Conservation (phyloP, 2,888 invertebrate species). For the Abscondita cerata region DNA sequence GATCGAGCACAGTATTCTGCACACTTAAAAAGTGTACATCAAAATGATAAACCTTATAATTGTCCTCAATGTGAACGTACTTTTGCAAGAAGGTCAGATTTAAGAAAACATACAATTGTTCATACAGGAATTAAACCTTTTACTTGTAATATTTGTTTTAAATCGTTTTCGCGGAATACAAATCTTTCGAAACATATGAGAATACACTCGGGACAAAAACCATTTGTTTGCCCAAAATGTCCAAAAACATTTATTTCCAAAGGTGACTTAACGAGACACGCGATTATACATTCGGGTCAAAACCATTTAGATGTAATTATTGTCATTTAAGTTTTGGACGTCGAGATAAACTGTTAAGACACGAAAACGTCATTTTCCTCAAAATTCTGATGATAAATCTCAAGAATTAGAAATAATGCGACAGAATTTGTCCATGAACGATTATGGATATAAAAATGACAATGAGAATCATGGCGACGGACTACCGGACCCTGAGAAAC, state of each 20-base stretch:
- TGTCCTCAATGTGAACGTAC: conserved; percentile 74
- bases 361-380: conserved; percentile 69
- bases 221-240: conserved; percentile 75
- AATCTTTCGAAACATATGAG: conserved; percentile 77
- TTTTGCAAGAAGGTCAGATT: conserved; percentile 73
- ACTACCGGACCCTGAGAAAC: conserved; percentile 38
- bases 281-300: conserved; percentile 70
- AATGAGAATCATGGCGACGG: conserved; percentile 19
- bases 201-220: conserved; percentile 74
- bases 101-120: conserved; percentile 77
- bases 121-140: conserved; percentile 80
- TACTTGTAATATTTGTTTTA: conserved; percentile 74
- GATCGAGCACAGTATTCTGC: conserved; percentile 69
- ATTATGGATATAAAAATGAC: conserved; percentile 43
- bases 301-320: conserved; percentile 70
- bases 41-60: conserved; percentile 73
- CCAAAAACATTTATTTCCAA: conserved; percentile 76
- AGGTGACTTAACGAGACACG: conserved; percentile 71
- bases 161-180: conserved; percentile 79
- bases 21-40: conserved; percentile 72
- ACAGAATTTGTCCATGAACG: conserved; percentile 47
- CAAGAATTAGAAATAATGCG: conserved; percentile 51
- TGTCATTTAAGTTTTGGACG: conserved; percentile 73
- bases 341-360: conserved; percentile 72
- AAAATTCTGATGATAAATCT: conserved; percentile 50